Evolutionary conservation across 2,888 invertebrate species (phyloP), one percentile per base, ranked within the genome.

Genomic region (Brachyptera risi): DNA sequence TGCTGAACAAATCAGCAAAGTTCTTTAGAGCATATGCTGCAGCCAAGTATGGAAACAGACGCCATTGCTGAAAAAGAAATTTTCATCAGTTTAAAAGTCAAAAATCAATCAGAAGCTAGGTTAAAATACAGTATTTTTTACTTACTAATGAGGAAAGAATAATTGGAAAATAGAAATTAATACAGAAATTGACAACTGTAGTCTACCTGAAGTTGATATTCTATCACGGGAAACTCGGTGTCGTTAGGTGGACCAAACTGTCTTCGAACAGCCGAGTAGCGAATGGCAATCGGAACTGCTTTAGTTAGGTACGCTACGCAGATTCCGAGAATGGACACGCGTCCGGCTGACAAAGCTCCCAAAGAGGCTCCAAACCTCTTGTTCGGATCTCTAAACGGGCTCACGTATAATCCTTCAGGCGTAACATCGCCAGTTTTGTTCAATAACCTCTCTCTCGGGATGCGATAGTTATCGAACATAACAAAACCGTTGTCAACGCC

Each of bases 371-470:
- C 94, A 66, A 95, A 81, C 70, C 93, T 86, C 72, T 86, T 87
- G 38, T 87, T 89, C 0, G 93, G 91, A 70, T 95, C 93, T 49
- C 91, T 88, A 74, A 90, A 92, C n/a, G 91, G 88, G 67, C 92
- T 90, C 68, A 92, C 88, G 73, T 96, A 97, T 64, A 83, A 81
- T 0, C 96, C 96, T 13, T 91, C 90, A 3, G 87, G 83, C 0
- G 90, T 89, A 17, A 97, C 91, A 73, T 96, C 94, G 4, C 92
- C 95, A 0, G 90, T 92, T 68, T 90, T 83, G 74, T 96, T 95
- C 58, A 96, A 78, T 0, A 96, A 79, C 73, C 89, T 88, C 70
- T 87, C 89, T 58, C 89, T 82, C 1, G 94, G 92, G 75, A 96
- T 90, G 70, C 90, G 82, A 75, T 92, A 93, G 69, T 92, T 85